Conservation (phyloP, 2,797 vertebrate genomes). For the Podarcis siculus region DNA sequence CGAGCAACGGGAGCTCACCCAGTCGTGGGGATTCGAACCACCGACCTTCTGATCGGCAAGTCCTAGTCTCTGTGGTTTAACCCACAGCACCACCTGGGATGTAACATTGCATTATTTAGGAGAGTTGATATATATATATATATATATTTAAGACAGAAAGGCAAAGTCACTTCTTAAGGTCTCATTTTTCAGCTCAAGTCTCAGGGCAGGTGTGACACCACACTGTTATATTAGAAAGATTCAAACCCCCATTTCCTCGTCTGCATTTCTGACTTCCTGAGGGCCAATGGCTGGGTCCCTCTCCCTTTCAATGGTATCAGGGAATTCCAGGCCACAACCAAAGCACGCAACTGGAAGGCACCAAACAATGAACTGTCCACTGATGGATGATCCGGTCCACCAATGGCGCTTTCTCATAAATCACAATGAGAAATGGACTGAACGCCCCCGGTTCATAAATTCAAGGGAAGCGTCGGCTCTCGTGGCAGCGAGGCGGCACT, state of each 20-base stretch:
- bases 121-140: too few relatives aligned
- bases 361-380: conserved; percentile 24
- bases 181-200: background rate
- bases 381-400: conserved; percentile 64
- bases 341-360: background rate
- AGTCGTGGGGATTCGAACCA: rapidly evolving
- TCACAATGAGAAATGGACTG: conserved; percentile 71
- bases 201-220: background rate
- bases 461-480: conserved; percentile 59
- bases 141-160: too few relatives aligned
- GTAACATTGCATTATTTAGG: too few relatives aligned
- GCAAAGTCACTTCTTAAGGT: background rate
- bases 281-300: background rate
- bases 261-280: background rate
- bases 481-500: conserved; percentile 60
- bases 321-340: conserved; percentile 3
- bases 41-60: too few relatives aligned
- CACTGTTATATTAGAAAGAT: background rate
- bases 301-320: background rate
- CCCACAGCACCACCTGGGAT: too few relatives aligned
- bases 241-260: background rate
- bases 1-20: too few relatives aligned
- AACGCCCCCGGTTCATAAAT: conserved; percentile 71
- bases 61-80: too few relatives aligned
- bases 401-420: conserved; percentile 60